Base-by-base conservation (phyloP, 2,113 vertebrate species). In the Castor canadensis region DNA sequence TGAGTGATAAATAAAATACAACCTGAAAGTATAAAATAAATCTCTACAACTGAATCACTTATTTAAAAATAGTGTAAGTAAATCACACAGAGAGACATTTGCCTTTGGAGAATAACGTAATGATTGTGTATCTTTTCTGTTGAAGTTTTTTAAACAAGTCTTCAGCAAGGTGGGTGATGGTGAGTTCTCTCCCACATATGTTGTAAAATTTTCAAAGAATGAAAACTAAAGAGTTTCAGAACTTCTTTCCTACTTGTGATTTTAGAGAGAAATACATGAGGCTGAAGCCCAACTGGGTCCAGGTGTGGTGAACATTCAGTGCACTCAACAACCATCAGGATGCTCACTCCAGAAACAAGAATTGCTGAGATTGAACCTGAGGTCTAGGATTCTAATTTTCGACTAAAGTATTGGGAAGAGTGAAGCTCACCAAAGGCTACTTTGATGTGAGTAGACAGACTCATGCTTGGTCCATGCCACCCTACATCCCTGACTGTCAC, bases 1-100 rank as follows among this genome's bases (percentile, higher is more conserved):
- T 67, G 69, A 60, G 58, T 91, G 79, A 88, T 91, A 92, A 88
- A 91, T 85, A 83, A 96, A 95, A 96, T 62, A 52, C 52, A 80
- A 80, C 69, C 30, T 89, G 81, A 81, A 62, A 79, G 26, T 47
- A 56, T 69, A 49, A 91, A 75, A 83, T 26, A 60, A 90, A 69
- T 79, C n/a, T 86, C 49, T 64, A 66, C 75, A 95, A 64, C 3
- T 72, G 62, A 91, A 77, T 92, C n/a, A 11, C 38, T n/a, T 80
- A 56, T 69, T 94, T 83, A 67, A 67, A 83, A 62, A 71, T 35
- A 11, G 19, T 10, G 0, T 56, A 66, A 77, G 24, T 43, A 11
- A 73, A 17, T 62, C 15, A 58, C 28, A 49, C 49, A 3, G 4
- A 15, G 7, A n/a, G 28, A 38, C 15, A 52, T 54, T 35, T 77